Base-by-base conservation (phyloP, 2,113 vertebrate genomes). In the Leptosomus discolor region DNA sequence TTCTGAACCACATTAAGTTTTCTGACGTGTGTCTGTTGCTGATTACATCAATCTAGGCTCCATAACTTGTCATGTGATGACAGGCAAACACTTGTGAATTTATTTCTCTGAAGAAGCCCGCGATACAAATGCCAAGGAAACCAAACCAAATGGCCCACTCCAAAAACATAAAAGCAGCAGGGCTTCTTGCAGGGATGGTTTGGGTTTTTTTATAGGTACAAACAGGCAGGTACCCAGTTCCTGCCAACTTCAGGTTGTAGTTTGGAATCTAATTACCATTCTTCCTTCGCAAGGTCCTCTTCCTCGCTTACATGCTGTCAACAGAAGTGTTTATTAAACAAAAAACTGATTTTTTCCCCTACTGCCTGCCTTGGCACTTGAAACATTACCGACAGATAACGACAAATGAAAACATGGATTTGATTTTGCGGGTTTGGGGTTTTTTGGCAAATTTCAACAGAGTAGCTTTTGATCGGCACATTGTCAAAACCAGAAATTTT, bases 1-100 rank as follows among this genome's bases (percentile, higher is more conserved):
- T 96, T 46, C 78, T 73, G 84, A 92, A 90, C 46, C 95, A 94
- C 96, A 93, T 64, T 53, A 85, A 91, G 87, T 36, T 88, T 61
- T 85, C 96, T 97, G 92, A 96, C 80, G 60, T 91, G 80, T 81
- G 93, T 51, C 95, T 96, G 93, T 43, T 88, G 95, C 92, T 83
- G 91, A 91, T 94, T 94, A 83, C 91, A 93, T 94, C 96, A 95
- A 80, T 51, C 67, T 70, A 5, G 32, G 89, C 91, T 83, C 85
- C 75, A 9, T 18, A 74, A 67, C 82, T 41, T 41, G 34, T 77
- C 82, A 84, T 78, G 87, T 78, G 97, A 80, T 94, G 93, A 97
- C 63, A 83, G 81, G 74, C 60, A 70, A 95, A 89, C 92, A 91
- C 96, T 94, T 58, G 93, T 76, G 92, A 92, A 95, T 96, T 97